These are phyloP conservation scores for Drosophila monieri DNA, from an alignment of 2,888 invertebrate species.

Conservation along the genomic window DNA sequence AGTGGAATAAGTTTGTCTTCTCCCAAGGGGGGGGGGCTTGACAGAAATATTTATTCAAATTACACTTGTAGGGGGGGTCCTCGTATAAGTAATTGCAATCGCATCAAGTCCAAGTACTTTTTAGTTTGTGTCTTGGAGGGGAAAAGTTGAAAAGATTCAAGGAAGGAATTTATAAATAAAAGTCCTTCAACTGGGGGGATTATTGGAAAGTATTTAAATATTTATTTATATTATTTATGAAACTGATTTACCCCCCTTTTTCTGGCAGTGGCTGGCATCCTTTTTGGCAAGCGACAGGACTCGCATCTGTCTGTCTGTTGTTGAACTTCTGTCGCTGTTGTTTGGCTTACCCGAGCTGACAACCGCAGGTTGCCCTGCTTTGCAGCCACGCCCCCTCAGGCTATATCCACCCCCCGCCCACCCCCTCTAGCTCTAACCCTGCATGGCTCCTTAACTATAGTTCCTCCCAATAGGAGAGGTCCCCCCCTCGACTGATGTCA, in stretches of 20 bases:
- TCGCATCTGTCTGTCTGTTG: not conserved
- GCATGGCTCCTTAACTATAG: constrained; percentile 20
- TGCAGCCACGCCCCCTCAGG: constrained; percentile 11
- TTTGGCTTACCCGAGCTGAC: constrained; percentile 56
- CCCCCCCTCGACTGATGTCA: constrained; percentile 56
- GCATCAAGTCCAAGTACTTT: constrained; percentile 25
- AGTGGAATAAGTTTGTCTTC: constrained; percentile 13
- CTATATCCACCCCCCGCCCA: not conserved
- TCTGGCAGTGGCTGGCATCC: not conserved
- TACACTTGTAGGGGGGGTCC: not conserved
- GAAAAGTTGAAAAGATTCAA: not conserved
- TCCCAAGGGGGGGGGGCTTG: constrained; percentile 1
- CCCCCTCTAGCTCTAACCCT: not conserved
- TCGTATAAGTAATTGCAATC: constrained; percentile 22
- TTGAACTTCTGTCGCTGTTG: constrained; percentile 19
- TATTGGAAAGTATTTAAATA: too few relatives aligned
- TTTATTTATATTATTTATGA: too few relatives aligned
- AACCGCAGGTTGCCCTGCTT: constrained; percentile 55
- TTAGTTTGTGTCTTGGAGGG: constrained; percentile 7
- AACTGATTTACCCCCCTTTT: not conserved
- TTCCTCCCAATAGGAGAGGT: not conserved
- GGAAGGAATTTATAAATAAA: not conserved
- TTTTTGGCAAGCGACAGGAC: not conserved
- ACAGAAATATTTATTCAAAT: constrained; percentile 18
- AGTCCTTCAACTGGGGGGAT: too few relatives aligned